Evolutionary conservation across 2,797 vertebrate species (phyloP).

Genomic region (Coendou prehensilis): DNA sequence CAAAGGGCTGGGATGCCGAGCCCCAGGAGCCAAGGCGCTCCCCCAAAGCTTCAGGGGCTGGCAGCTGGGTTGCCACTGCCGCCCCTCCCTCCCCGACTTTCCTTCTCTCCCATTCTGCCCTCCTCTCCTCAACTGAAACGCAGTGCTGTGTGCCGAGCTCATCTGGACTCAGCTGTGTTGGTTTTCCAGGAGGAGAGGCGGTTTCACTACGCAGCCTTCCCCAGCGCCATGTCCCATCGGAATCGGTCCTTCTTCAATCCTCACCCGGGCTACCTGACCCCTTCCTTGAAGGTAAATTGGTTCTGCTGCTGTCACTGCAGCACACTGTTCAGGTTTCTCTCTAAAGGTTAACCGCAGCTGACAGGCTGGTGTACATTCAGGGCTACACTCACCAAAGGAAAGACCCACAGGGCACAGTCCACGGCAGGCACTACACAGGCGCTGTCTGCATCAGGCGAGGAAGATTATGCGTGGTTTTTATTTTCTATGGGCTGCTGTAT

Average conservation of each 20-base stretch:
- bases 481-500: background rate
- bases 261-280: constrained; percentile 92
- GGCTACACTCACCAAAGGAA: background rate
- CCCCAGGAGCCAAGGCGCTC: background rate
- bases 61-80: background rate
- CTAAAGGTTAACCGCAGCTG: background rate
- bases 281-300: constrained; percentile 94
- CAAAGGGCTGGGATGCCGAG: background rate
- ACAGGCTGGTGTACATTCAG: background rate
- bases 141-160: background rate
- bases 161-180: background rate
- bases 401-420: background rate
- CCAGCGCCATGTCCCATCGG: constrained; percentile 90
- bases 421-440: background rate
- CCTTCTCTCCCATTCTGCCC: background rate
- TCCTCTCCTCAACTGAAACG: background rate
- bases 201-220: constrained; percentile 92
- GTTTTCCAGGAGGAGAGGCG: constrained; percentile 94
- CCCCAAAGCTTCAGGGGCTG: background rate
- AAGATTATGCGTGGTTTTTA: background rate
- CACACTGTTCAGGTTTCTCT: background rate
- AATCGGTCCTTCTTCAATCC: constrained; percentile 93
- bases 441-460: background rate
- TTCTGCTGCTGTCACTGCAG: background rate
- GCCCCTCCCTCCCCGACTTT: background rate